Evolutionary conservation across 2,888 invertebrate species (phyloP).

Genomic region (Mesorhabditis spiculigera): DNA sequence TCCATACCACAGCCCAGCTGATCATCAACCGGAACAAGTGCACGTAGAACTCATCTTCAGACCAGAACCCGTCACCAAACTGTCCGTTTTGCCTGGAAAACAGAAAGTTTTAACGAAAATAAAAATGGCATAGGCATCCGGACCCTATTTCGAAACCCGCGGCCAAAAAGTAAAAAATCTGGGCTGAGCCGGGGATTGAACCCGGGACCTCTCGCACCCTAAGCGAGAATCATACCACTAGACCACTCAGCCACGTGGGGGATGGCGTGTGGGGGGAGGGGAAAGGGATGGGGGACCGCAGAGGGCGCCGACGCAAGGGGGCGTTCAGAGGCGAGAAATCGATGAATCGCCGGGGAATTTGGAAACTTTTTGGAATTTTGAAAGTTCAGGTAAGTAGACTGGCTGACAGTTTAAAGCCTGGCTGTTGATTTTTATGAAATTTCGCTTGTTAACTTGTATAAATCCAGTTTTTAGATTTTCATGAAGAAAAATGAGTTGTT

Average conservation of each 20-base stretch:
- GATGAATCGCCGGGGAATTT: no score
- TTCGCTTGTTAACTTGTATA: no score
- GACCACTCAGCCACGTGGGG: conserved; percentile 30
- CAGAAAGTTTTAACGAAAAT: not conserved
- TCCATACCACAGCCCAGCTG: conserved; percentile 22
- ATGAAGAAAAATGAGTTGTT: not conserved
- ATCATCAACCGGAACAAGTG: conserved; percentile 34
- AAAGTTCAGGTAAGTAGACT: no score
- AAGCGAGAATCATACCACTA: conserved; percentile 59
- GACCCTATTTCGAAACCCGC: not conserved
- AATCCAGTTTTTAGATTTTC: not conserved
- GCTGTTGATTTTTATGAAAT: no score
- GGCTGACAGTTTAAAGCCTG: no score
- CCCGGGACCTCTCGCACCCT: conserved; percentile 59
- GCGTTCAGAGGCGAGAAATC: no score
- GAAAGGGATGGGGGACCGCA: no score
- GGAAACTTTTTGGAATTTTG: no score
- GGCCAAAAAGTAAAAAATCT: not conserved
- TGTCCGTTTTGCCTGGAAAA: conserved; percentile 26
- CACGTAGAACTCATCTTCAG: conserved; percentile 30
- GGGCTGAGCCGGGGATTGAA: conserved; percentile 26
- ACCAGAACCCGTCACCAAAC: conserved; percentile 38
- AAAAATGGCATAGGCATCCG: not conserved
- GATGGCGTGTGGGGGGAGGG: no score
- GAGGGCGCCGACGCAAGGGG: no score